Evolutionary conservation across 2,888 invertebrate species (phyloP), one percentile per base, ranked within the genome.

Genomic region (Agrochola macilenta): DNA sequence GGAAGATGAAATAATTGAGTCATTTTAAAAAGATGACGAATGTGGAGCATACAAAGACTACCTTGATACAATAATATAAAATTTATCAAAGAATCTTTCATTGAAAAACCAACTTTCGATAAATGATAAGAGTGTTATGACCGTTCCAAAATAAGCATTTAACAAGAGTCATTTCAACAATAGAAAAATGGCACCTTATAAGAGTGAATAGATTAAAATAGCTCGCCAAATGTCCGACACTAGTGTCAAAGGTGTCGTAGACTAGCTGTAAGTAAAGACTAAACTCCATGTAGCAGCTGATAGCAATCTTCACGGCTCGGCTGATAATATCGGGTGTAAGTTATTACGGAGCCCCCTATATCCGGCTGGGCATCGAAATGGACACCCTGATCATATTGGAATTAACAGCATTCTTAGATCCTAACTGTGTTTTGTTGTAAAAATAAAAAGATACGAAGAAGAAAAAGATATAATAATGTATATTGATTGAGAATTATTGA

Each of bases 221-320:
- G 23, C 26, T 5, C 35, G 43, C 52, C 57, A 65, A 72, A 63
- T 66, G 23, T 66, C 54, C 61, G 30, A 80, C 49, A 71, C 20
- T 20, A n/a, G 30, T 69, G 30, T 66, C 73, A 5, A 58, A 58
- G 58, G 52, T 84, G 64, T 82, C 64, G 66, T 43, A 74, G 58
- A 79, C 35, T 20, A 71, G 65, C 75, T 57, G 69, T 72, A 75
- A 75, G n/a, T 69, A 72, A 81, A 46, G 26, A 23, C 69, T 66
- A 54, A 78, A 72, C 82, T 73, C 78, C 69, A 78, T 85, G 77
- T 78, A 71, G 23, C 71, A 63, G 39, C 23, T 60, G 86, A 87
- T 87, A 81, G 83, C 70, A 66, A 87, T 87, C 86, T 87, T 81
- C 81, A 83, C 86, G 78, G 81, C 78, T 70, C 46, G 14, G 57